phyloP scores from a whole-genome alignment of 2,113 vertebrate genomes.

The Podarcis raffonei region DNA sequence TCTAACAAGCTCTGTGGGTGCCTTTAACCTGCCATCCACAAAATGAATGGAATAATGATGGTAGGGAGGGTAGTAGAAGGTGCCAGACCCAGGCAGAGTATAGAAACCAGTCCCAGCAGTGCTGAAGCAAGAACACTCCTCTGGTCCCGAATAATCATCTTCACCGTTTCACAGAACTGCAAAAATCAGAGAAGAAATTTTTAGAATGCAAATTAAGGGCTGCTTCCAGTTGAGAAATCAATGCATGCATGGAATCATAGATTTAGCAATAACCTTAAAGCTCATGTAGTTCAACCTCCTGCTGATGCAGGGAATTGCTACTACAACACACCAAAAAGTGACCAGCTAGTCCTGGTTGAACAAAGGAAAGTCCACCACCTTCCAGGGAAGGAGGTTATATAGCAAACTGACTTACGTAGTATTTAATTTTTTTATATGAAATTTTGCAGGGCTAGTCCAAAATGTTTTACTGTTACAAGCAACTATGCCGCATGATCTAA shows the following conservation, averaged over 20 bases:
- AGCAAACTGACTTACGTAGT: background rate
- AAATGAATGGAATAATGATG: slow-evolving; percentile 84
- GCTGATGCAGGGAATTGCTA: no score
- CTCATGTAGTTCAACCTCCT: no score
- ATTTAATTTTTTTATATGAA: background rate
- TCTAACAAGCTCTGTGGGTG: background rate
- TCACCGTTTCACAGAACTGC: slow-evolving; percentile 89
- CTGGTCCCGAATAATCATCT: slow-evolving; percentile 91
- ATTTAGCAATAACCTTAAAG: no score
- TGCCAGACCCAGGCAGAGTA: slow-evolving; percentile 82
- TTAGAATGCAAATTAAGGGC: background rate
- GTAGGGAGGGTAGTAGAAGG: slow-evolving; percentile 86
- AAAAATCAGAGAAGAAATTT: slow-evolving; percentile 39
- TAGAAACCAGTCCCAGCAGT: slow-evolving; percentile 82
- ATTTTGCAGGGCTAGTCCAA: background rate
- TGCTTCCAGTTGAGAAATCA: background rate
- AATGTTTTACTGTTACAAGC: background rate
- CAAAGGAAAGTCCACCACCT: background rate
- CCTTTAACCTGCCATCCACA: slow-evolving; percentile 92
- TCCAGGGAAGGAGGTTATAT: background rate
- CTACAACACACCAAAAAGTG: no score
- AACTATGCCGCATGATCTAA: background rate
- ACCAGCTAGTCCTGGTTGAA: background rate
- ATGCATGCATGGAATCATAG: no score
- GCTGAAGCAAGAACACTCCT: slow-evolving; percentile 83